phyloP scores from a whole-genome alignment of 2,797 vertebrate genomes.

The Dromococcyx pavoninus region DNA sequence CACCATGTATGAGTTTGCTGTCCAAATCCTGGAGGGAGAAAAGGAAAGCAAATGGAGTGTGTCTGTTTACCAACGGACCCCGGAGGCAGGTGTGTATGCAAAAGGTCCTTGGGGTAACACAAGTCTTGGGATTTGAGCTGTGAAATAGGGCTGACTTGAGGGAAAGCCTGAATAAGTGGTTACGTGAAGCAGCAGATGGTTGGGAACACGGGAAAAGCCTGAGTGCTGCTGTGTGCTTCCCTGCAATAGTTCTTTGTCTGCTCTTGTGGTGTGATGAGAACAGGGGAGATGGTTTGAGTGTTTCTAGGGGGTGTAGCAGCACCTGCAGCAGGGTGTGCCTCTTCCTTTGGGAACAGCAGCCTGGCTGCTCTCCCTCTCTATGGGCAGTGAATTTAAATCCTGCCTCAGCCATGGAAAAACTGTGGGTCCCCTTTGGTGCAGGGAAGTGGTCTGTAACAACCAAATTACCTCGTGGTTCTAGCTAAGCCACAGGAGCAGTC shows the following conservation, averaged over 20 bases:
- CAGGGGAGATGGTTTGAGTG: neutral
- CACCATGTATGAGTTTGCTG: slow-evolving; percentile 95
- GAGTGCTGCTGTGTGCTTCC: neutral
- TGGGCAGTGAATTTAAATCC: neutral
- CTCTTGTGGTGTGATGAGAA: fast-evolving
- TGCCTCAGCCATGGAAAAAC: neutral
- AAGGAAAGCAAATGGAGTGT: slow-evolving; percentile 90
- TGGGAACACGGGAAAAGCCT: neutral
- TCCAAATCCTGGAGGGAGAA: slow-evolving; percentile 87
- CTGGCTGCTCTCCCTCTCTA: neutral
- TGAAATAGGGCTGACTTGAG: neutral
- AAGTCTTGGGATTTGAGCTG: neutral
- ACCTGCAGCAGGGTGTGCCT: neutral
- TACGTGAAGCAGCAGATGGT: neutral
- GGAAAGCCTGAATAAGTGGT: neutral
- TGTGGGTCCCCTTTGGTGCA: neutral
- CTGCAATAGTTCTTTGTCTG: neutral
- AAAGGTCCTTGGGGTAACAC: neutral
- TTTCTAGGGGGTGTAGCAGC: neutral
- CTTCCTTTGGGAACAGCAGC: neutral
- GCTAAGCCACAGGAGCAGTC: neutral
- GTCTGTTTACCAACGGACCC: slow-evolving; percentile 95
- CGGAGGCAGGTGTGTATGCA: slow-evolving; percentile 87
- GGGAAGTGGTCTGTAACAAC: neutral
- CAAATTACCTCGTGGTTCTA: fast-evolving